Percentiles rank a stretch among this genome's conserved stretches.
Evolutionary conservation across 2,113 vertebrate genomes (phyloP).

Genomic region (Zapus hudsonius): DNA sequence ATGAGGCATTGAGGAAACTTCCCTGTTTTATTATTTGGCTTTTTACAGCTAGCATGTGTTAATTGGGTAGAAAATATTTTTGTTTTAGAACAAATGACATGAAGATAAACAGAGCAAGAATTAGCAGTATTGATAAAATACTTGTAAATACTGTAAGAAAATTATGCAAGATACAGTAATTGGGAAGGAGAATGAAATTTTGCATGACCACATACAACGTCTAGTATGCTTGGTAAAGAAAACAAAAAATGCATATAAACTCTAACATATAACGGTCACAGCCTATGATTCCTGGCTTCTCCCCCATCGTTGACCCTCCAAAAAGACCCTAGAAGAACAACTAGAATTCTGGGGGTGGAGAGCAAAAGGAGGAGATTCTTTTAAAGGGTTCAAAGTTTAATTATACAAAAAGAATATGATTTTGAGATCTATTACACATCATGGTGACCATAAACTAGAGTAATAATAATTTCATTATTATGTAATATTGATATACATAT

Average conservation of each 20-base stretch:
- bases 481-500: too few relatives aligned
- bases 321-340: slow-evolving; percentile 21
- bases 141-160: neutral
- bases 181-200: slow-evolving; percentile 1
- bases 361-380: too few relatives aligned
- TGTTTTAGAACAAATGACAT: slow-evolving; percentile 21
- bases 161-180: neutral
- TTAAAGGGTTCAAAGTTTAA: neutral
- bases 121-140: neutral
- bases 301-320: neutral
- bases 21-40: neutral
- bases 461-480: neutral
- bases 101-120: slow-evolving; percentile 14
- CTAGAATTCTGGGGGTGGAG: neutral
- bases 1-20: neutral
- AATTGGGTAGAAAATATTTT: slow-evolving; percentile 35
- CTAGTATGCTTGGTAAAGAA: neutral
- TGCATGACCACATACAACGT: neutral
- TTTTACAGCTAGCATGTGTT: neutral
- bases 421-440: neutral
- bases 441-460: neutral
- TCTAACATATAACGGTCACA: neutral
- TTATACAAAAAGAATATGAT: neutral
- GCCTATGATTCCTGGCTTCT: neutral
- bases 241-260: neutral